Evolutionary conservation across 2,797 vertebrate genomes (phyloP).

Genomic region (Tapera naevia): DNA sequence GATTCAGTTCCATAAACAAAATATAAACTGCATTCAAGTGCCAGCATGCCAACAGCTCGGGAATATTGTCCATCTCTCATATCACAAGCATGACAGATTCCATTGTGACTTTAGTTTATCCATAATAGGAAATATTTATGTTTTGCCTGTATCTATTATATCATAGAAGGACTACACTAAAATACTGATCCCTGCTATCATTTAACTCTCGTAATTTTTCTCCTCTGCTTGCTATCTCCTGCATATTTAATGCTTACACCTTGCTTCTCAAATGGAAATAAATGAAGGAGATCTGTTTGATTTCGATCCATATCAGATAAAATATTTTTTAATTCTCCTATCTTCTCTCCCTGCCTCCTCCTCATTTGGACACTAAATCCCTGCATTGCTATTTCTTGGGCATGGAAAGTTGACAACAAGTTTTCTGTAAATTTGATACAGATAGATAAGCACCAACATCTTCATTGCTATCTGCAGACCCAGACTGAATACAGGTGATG

Average conservation of each 20-base stretch:
- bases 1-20: slow-evolving; percentile 81
- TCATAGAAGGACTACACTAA: slow-evolving; percentile 59
- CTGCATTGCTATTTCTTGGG: slow-evolving; percentile 14
- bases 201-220: slow-evolving; percentile 34
- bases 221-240: slow-evolving; percentile 1
- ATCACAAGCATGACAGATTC: slow-evolving; percentile 80
- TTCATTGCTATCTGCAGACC: slow-evolving; percentile 51
- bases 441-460: slow-evolving; percentile 45
- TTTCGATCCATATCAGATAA: slow-evolving; percentile 25
- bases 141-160: slow-evolving; percentile 64
- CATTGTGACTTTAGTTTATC: slow-evolving; percentile 80
- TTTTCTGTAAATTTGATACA: slow-evolving; percentile 37
- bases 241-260: slow-evolving; percentile 40
- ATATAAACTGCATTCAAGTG: slow-evolving; percentile 78
- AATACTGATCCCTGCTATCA: slow-evolving; percentile 35
- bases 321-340: not conserved
- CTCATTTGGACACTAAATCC: not conserved
- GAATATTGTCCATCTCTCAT: slow-evolving; percentile 81
- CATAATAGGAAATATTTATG: slow-evolving; percentile 82
- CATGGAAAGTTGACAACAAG: slow-evolving; percentile 37
- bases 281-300: not conserved
- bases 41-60: slow-evolving; percentile 69
- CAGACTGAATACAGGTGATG: not conserved
- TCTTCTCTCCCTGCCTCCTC: not conserved
- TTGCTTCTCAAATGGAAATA: not conserved